These are phyloP conservation scores for Anableps anableps DNA, from an alignment of 2,797 vertebrate species.

Conservation along the genomic window DNA sequence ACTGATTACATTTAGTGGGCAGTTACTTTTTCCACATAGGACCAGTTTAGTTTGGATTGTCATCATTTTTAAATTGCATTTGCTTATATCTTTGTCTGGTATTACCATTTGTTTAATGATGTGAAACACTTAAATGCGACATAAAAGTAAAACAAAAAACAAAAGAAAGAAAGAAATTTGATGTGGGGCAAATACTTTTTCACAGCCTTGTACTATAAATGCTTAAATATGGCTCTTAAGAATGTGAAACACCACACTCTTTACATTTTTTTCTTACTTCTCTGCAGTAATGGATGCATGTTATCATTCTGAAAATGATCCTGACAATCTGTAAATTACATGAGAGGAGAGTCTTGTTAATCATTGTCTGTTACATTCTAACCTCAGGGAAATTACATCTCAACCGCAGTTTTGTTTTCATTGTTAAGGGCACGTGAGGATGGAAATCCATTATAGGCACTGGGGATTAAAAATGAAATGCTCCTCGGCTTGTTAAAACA, in stretches of 20 bases:
- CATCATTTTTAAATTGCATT: not conserved
- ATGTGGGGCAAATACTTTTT: not conserved
- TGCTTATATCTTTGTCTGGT: not conserved
- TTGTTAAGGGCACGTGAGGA: conserved; percentile 38
- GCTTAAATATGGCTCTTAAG: conserved; percentile 35
- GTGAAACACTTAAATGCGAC: not conserved
- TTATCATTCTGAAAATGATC: conserved; percentile 43
- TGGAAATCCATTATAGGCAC: conserved; percentile 36
- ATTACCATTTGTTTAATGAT: not conserved
- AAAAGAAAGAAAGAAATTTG: not conserved
- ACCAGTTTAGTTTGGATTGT: not conserved
- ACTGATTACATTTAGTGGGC: not conserved
- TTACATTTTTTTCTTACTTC: conserved; percentile 31
- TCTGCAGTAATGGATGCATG: conserved; percentile 28
- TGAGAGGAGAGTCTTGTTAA: conserved; percentile 46
- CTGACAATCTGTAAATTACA: conserved; percentile 53
- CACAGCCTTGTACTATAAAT: conserved; percentile 23
- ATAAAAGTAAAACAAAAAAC: not conserved
- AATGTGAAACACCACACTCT: conserved; percentile 39
- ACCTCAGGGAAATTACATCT: conserved; percentile 50
- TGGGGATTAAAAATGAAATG: conserved; percentile 37
- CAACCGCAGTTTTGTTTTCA: conserved; percentile 45
- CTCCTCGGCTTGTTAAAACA: conserved; percentile 40
- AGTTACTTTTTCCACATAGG: not conserved
- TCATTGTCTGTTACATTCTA: conserved; percentile 46